These are phyloP conservation scores for Edolisoma coerulescens DNA, from an alignment of 2,113 vertebrate species.

Conservation along the genomic window DNA sequence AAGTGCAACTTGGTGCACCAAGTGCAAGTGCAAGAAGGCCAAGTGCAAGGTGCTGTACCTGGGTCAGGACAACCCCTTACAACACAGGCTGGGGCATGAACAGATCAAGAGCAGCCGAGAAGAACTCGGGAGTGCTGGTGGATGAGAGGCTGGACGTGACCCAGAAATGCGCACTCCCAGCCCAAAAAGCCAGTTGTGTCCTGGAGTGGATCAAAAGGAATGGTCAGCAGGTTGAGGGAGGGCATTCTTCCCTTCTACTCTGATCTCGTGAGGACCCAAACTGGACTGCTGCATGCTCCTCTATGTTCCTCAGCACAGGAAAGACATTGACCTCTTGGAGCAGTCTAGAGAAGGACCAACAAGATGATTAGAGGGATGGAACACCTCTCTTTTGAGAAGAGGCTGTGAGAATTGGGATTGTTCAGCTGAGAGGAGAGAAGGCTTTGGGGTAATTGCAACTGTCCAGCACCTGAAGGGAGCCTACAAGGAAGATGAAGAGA, in stretches of 20 bases:
- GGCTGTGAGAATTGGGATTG: background rate
- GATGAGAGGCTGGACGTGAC: background rate
- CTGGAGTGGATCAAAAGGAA: background rate
- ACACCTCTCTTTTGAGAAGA: background rate
- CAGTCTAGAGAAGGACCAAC: background rate
- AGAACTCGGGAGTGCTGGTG: background rate
- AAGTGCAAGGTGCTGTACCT: background rate
- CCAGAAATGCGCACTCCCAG: fast-evolving
- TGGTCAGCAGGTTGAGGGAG: background rate
- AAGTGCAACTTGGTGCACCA: background rate
- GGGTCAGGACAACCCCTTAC: background rate
- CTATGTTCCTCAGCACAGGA: background rate
- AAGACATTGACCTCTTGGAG: background rate
- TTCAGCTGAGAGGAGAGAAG: background rate
- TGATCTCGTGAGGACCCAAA: fast-evolving
- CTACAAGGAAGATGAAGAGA: background rate
- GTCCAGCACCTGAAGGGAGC: background rate
- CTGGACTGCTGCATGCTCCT: background rate
- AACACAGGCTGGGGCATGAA: background rate
- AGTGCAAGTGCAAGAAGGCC: background rate
- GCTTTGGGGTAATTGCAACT: background rate
- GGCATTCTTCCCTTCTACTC: background rate
- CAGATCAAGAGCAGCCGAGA: fast-evolving
- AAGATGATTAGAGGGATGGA: background rate
- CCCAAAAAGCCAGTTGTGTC: fast-evolving